These are phyloP conservation scores for Catharus minimus DNA, from an alignment of 2,113 vertebrate species.

Conservation along the genomic window DNA sequence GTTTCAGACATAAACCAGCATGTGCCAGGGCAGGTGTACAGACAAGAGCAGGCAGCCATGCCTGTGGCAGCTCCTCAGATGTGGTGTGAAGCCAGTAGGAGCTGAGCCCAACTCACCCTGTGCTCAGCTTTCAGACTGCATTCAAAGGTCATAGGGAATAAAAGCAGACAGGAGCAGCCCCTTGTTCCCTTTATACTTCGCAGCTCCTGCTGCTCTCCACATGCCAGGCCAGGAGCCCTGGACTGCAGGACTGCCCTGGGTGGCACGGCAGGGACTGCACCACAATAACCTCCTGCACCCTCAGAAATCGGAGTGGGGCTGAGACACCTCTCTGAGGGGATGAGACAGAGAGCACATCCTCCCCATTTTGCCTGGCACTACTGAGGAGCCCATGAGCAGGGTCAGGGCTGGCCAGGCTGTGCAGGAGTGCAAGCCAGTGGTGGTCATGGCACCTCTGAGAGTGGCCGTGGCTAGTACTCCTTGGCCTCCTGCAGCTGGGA, in stretches of 20 bases:
- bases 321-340: neutral
- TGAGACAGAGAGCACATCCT: rapidly evolving
- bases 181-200: neutral
- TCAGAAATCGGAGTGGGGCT: neutral
- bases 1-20: neutral
- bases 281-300: neutral
- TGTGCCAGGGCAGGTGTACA: neutral
- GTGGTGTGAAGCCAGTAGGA: neutral
- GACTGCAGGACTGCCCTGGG: neutral
- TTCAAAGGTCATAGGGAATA: neutral
- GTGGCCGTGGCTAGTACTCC: conserved; percentile 77
- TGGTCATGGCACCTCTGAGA: neutral
- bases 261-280: neutral
- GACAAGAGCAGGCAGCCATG: neutral
- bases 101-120: neutral
- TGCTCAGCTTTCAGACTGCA: neutral
- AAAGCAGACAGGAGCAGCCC: neutral
- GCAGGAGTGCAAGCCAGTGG: neutral
- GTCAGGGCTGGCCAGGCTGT: neutral
- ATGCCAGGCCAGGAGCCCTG: neutral
- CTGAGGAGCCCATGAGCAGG: neutral
- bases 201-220: neutral
- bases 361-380: rapidly evolving
- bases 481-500: conserved; percentile 90
- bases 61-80: neutral